Percentiles rank a stretch among this genome's conserved stretches.
Evolutionary conservation across 1,140 invertebrate genomes (phyloP).

Genomic region (Druon quercuslanigerum): DNA sequence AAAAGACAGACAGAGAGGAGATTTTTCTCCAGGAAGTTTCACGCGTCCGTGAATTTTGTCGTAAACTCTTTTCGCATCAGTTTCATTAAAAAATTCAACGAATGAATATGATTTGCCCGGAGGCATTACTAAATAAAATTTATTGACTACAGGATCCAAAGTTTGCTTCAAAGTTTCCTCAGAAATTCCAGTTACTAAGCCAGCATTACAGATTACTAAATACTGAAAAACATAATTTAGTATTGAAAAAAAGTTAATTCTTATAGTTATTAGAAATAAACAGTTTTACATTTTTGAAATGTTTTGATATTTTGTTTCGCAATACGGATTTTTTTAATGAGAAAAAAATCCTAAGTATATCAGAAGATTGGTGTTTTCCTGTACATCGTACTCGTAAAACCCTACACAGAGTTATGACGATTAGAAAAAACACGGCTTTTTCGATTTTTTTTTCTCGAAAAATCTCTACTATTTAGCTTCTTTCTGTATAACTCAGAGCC

Average conservation of each 20-base stretch:
- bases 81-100: conserved; percentile 76
- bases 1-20: conserved; percentile 81
- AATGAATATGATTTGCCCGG: conserved; percentile 87
- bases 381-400: too few relatives aligned
- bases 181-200: conserved; percentile 83
- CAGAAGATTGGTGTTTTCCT: too few relatives aligned
- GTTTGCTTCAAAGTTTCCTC: conserved; percentile 78
- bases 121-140: conserved; percentile 79
- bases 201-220: conserved; percentile 84
- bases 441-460: too few relatives aligned
- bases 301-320: too few relatives aligned
- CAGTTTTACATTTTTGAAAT: too few relatives aligned
- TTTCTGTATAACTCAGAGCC: too few relatives aligned
- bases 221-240: conserved; percentile 72
- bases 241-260: conserved; percentile 41
- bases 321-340: too few relatives aligned
- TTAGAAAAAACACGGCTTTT: too few relatives aligned
- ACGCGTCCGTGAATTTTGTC: conserved; percentile 76
- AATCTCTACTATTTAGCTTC: too few relatives aligned
- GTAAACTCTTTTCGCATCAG: conserved; percentile 76
- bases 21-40: conserved; percentile 75
- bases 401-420: too few relatives aligned
- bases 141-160: conserved; percentile 74
- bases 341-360: too few relatives aligned
- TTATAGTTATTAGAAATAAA: too few relatives aligned